These are phyloP conservation scores for Dysdera silvatica DNA, from an alignment of 1,140 invertebrate species.

Conservation along the genomic window DNA sequence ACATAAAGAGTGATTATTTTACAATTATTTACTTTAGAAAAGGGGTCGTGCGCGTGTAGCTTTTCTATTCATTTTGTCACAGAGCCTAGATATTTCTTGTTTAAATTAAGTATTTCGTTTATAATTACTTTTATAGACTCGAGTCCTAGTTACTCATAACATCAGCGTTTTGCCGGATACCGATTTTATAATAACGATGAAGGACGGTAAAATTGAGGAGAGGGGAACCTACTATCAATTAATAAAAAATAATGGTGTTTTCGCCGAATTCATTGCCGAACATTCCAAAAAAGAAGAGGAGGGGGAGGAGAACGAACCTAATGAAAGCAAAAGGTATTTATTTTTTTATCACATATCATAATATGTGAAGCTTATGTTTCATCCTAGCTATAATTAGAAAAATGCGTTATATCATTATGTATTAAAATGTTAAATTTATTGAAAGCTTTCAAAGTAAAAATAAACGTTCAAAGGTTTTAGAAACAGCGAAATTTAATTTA, in stretches of 20 bases:
- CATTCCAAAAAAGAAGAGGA: background rate
- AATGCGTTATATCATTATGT: too few relatives aligned
- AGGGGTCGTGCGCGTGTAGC: background rate
- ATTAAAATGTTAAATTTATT: too few relatives aligned
- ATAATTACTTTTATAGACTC: slow-evolving; percentile 24
- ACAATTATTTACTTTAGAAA: background rate
- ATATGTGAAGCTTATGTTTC: too few relatives aligned
- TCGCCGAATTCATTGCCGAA: slow-evolving; percentile 1
- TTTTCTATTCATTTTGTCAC: too few relatives aligned
- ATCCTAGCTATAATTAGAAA: too few relatives aligned
- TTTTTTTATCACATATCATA: too few relatives aligned
- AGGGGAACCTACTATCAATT: slow-evolving; percentile 39
- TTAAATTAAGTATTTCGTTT: background rate
- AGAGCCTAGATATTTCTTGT: background rate
- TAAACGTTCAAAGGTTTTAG: too few relatives aligned
- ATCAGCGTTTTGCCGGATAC: slow-evolving; percentile 42
- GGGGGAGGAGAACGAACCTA: background rate
- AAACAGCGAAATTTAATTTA: too few relatives aligned
- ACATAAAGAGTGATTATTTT: too few relatives aligned
- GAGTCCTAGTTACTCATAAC: slow-evolving; percentile 45
- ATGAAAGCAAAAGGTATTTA: too few relatives aligned
- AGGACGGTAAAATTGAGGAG: slow-evolving; percentile 40
- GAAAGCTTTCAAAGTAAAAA: too few relatives aligned
- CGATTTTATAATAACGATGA: slow-evolving; percentile 42
- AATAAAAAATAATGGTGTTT: background rate